Percentiles rank a stretch among this genome's conserved stretches.
Conservation (phyloP, 2,888 invertebrate species). For the Drosophila longiperda region DNA sequence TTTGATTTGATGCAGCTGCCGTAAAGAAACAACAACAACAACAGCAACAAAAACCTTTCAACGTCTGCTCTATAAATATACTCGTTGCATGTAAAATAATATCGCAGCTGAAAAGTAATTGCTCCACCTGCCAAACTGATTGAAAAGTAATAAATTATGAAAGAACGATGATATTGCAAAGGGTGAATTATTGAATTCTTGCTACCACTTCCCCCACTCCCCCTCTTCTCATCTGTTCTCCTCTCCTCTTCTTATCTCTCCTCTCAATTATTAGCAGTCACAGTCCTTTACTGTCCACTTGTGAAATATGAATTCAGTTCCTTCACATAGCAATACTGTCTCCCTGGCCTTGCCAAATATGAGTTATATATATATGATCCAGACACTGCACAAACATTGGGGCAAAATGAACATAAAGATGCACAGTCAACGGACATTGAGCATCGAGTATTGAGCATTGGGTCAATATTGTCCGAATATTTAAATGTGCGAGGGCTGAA, state of each 20-base stretch:
- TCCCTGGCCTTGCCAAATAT: constrained; percentile 1
- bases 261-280: constrained; percentile 7
- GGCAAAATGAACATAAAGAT: constrained; percentile 17
- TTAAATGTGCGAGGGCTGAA: constrained; percentile 15
- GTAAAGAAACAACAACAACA: neutral
- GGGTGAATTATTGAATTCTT: constrained; percentile 21
- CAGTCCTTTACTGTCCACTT: constrained; percentile 24
- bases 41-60: constrained; percentile 12
- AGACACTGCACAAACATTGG: constrained; percentile 31
- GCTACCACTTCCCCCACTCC: neutral
- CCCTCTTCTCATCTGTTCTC: too few species aligned
- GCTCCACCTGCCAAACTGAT: constrained; percentile 18
- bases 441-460: constrained; percentile 37
- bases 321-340: neutral
- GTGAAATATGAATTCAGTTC: constrained; percentile 33
- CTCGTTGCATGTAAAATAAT: constrained; percentile 34
- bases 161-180: constrained; percentile 18
- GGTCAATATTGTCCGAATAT: constrained; percentile 42
- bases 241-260: neutral
- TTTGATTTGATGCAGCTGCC: constrained; percentile 50
- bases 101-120: constrained; percentile 35
- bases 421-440: constrained; percentile 10
- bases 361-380: constrained; percentile 9
- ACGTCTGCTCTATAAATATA: constrained; percentile 21
- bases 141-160: constrained; percentile 1